Evolutionary conservation across 2,113 vertebrate species (phyloP).

Genomic region (Chaetodon auriga): DNA sequence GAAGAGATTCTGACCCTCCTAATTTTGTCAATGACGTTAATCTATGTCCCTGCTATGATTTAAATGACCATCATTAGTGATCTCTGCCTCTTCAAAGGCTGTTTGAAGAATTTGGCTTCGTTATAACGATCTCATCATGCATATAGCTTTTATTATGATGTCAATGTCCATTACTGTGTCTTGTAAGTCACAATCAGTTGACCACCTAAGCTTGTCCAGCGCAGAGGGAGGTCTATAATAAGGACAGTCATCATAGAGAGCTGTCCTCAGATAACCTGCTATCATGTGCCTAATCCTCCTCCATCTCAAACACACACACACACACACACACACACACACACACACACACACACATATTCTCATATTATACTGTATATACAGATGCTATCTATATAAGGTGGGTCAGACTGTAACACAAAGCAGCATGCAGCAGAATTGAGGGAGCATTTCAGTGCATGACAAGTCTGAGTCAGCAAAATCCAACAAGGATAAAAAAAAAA

Average conservation of each 20-base stretch:
- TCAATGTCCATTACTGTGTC: conserved; percentile 52
- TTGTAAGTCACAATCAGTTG: conserved; percentile 45
- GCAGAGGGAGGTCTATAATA: conserved; percentile 48
- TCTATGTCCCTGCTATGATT: conserved; percentile 11
- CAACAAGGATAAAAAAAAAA: not conserved
- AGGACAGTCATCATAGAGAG: conserved; percentile 50
- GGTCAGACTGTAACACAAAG: not conserved
- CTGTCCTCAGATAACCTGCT: conserved; percentile 53
- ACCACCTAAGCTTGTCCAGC: conserved; percentile 48
- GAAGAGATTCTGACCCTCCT: not conserved
- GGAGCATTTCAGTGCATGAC: not conserved
- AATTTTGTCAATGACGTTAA: conserved; percentile 35
- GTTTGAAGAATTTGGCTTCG: conserved; percentile 45
- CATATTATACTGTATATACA: not conserved
- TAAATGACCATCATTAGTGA: conserved; percentile 20
- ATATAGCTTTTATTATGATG: conserved; percentile 34
- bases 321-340: not conserved
- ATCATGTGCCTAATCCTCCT: conserved; percentile 26
- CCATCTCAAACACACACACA: not conserved
- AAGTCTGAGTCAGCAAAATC: conserved; percentile 19
- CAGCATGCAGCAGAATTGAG: not conserved
- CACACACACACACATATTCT: not conserved
- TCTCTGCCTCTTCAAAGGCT: conserved; percentile 15
- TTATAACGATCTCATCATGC: conserved; percentile 62
- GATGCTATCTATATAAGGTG: not conserved